phyloP scores from a whole-genome alignment of 2,113 vertebrate species.

The Heloderma charlesbogerti region DNA sequence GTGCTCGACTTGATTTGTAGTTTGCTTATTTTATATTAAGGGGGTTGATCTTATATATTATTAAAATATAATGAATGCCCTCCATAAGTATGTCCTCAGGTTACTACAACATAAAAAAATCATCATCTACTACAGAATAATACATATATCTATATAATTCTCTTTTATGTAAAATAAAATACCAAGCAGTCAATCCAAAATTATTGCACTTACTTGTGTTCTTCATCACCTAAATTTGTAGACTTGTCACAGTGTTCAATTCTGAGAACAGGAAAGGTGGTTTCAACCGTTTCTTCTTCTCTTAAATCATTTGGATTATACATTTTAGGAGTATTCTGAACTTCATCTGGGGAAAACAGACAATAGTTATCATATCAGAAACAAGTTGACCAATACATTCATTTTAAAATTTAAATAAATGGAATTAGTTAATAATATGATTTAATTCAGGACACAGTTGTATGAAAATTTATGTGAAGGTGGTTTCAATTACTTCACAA shows the following conservation, averaged over 20 bases:
- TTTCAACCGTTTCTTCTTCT: constrained; percentile 68
- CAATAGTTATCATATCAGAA: not conserved
- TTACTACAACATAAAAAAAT: not conserved
- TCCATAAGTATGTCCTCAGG: not conserved
- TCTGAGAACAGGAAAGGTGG: constrained; percentile 77
- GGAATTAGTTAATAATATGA: not conserved
- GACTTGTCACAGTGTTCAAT: constrained; percentile 73
- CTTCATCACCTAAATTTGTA: constrained; percentile 6
- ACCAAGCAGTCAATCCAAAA: not conserved
- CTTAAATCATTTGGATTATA: not conserved
- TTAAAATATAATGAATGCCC: not conserved
- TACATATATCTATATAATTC: not conserved
- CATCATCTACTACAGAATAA: not conserved
- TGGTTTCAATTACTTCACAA: not conserved
- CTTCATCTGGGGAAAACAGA: constrained; percentile 52
- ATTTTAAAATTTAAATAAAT: not conserved
- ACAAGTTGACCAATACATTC: not conserved
- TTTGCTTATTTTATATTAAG: not conserved
- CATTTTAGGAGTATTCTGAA: constrained; percentile 34
- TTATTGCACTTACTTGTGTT: constrained; percentile 69
- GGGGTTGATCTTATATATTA: not conserved
- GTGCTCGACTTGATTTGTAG: not conserved
- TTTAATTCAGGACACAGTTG: not conserved
- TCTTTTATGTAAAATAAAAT: not conserved
- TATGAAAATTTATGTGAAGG: not conserved